Evolutionary conservation across 2,797 vertebrate species (phyloP).

Genomic region (Botia almorhae): DNA sequence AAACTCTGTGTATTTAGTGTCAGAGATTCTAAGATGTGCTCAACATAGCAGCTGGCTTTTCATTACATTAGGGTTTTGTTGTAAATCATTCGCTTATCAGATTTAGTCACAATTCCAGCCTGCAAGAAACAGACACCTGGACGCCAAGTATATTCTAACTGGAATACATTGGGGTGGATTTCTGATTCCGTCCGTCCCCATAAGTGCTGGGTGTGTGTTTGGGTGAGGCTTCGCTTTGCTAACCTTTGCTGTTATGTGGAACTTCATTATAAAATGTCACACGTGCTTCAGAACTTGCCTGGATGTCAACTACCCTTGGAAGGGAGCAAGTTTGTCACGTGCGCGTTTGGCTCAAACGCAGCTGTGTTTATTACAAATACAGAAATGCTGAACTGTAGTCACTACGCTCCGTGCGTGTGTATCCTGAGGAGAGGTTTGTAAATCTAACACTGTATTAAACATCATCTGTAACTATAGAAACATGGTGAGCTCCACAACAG

Average conservation of each 20-base stretch:
- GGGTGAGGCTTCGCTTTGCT: not conserved
- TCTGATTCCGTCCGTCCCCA: not conserved
- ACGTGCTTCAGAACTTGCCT: slow-evolving; percentile 7
- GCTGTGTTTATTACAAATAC: slow-evolving; percentile 74
- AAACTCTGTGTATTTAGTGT: not conserved
- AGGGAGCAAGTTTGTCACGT: slow-evolving; percentile 13
- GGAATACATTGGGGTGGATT: slow-evolving; percentile 16
- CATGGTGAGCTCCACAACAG: slow-evolving; percentile 73
- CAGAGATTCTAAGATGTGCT: slow-evolving; percentile 3
- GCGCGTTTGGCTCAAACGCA: slow-evolving; percentile 47
- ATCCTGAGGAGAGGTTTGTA: slow-evolving; percentile 77
- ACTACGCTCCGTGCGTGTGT: slow-evolving; percentile 76
- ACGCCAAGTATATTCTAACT: slow-evolving; percentile 14
- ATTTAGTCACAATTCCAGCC: not conserved
- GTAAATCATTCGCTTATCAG: not conserved
- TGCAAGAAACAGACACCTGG: not conserved
- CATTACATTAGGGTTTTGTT: not conserved
- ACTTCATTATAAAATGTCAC: slow-evolving; percentile 12
- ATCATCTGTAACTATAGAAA: slow-evolving; percentile 86
- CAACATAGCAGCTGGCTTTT: not conserved
- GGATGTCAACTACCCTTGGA: not conserved
- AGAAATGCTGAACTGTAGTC: slow-evolving; percentile 55
- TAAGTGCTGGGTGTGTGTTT: not conserved
- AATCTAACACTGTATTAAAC: slow-evolving; percentile 90
- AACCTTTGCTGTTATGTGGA: slow-evolving; percentile 33